Percentiles rank a stretch among this genome's conserved stretches.
These are phyloP conservation scores for Zingel zingel DNA, from an alignment of 2,113 vertebrate species.

Conservation along the genomic window DNA sequence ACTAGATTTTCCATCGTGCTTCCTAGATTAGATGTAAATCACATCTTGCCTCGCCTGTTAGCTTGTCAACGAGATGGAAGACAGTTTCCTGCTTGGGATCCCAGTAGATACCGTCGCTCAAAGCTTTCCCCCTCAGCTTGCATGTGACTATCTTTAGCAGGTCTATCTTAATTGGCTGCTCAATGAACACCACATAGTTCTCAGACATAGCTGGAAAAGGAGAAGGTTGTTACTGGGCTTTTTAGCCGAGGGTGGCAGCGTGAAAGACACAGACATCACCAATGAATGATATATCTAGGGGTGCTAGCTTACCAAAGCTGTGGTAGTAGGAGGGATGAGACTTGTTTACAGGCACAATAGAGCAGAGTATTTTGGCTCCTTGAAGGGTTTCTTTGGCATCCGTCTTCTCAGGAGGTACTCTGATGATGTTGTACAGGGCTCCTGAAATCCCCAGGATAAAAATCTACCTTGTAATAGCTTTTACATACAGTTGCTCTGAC, in stretches of 20 bases:
- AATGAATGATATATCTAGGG: background rate
- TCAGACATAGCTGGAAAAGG: conserved; percentile 90
- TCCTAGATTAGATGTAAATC: background rate
- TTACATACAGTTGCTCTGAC: no score
- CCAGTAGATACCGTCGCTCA: conserved; percentile 90
- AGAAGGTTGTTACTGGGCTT: background rate
- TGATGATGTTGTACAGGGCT: conserved; percentile 90
- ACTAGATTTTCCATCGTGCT: background rate
- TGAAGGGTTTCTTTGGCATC: conserved; percentile 82
- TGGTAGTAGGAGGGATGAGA: conserved; percentile 95
- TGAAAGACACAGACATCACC: background rate
- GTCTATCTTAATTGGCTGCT: conserved; percentile 93
- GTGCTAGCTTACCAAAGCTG: conserved; percentile 89
- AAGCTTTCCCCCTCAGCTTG: conserved; percentile 83
- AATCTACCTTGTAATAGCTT: no score
- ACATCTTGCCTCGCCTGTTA: conserved; percentile 87
- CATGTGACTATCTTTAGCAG: conserved; percentile 89
- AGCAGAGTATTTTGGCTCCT: conserved; percentile 90
- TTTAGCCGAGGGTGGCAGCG: background rate
- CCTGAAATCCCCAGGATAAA: conserved; percentile 76
- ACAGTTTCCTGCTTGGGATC: conserved; percentile 90
- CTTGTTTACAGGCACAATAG: conserved; percentile 85
- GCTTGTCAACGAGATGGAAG: conserved; percentile 92
- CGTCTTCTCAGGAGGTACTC: conserved; percentile 85
- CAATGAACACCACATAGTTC: conserved; percentile 95